Conservation (phyloP, 2,113 vertebrate genomes). For the Apodemus sylvaticus region DNA sequence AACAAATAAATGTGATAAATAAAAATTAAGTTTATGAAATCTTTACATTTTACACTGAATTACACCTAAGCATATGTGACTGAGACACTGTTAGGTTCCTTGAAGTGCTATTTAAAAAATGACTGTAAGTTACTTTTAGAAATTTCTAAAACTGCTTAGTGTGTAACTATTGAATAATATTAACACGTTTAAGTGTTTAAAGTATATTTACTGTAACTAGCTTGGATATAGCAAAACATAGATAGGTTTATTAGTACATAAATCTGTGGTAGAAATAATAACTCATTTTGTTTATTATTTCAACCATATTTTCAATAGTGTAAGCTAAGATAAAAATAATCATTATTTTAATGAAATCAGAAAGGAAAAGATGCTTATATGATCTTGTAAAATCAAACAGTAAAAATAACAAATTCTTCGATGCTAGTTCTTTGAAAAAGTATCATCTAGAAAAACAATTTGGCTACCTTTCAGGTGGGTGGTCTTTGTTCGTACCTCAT, state of each 20-base stretch:
- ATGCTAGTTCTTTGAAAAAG: background rate
- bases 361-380: background rate
- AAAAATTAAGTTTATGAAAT: background rate
- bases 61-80: background rate
- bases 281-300: background rate
- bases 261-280: background rate
- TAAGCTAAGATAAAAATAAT: background rate
- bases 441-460: constrained; percentile 24
- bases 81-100: background rate
- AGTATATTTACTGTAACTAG: background rate
- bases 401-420: constrained; percentile 1
- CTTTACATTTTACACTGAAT: background rate
- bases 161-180: background rate
- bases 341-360: background rate
- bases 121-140: background rate
- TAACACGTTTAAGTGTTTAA: background rate
- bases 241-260: background rate
- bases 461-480: background rate
- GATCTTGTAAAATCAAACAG: background rate
- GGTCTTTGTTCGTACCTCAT: constrained; percentile 42
- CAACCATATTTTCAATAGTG: background rate
- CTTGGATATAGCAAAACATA: background rate
- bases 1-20: background rate
- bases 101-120: background rate
- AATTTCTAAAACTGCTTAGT: background rate